Evolutionary conservation across 2,888 invertebrate genomes (phyloP).

Genomic region (Flabesymbios commensalis): DNA sequence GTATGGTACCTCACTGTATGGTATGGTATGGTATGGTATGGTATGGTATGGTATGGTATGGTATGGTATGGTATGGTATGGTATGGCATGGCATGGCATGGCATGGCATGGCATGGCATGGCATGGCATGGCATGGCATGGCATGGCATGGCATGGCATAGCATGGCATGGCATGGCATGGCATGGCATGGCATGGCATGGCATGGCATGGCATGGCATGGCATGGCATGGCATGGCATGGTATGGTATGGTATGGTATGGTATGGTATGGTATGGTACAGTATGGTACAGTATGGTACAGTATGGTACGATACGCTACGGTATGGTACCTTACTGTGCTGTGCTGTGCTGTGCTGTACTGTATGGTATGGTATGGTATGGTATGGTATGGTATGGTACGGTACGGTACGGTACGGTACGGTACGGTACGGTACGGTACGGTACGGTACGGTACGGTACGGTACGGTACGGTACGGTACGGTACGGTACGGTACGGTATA

Average conservation of each 20-base stretch:
- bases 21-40: conserved; percentile 14
- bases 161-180: background rate
- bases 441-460: background rate
- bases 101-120: conserved; percentile 2
- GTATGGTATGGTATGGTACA: conserved; percentile 18
- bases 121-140: background rate
- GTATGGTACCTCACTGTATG: conserved; percentile 4
- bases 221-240: background rate
- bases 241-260: conserved; percentile 16
- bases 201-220: background rate
- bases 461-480: conserved; percentile 6
- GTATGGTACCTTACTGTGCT: background rate
- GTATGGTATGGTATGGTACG: conserved; percentile 1
- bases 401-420: conserved; percentile 3
- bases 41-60: conserved; percentile 17
- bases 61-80: conserved; percentile 17
- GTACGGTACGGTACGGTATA: conserved; percentile 1
- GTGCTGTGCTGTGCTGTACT: too few relatives aligned
- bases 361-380: conserved; percentile 8
- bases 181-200: background rate
- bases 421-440: background rate
- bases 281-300: conserved; percentile 15
- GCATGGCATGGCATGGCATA: background rate
- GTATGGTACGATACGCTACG: background rate
- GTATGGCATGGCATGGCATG: background rate